Base-by-base conservation (phyloP, 2,797 vertebrate genomes). In the Meriones psammophilus region DNA sequence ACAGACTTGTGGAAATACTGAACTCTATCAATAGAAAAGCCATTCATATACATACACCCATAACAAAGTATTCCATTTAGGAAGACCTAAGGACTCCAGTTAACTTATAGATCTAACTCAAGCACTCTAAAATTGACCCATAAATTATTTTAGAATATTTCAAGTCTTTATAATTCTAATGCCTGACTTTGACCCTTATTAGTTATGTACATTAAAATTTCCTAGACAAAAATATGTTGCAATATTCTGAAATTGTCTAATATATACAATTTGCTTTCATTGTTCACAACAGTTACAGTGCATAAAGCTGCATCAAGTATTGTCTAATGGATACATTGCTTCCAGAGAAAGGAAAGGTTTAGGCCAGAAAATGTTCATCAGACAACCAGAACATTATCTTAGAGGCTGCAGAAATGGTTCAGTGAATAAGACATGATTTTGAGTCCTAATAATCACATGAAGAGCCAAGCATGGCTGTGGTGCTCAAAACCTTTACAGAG, bases 201-300 rank as follows among this genome's bases (percentile, higher is more conserved):
- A 9, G 24, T 92, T 56, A 66, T 15, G 28, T 4, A 17, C 13
- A 80, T 94, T 88, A 87, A 46, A 79, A 74, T 73, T 62, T 58
- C 58, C 33, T 36, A 9, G 46, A 78, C 74, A 91, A 76, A 4
- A 95, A 26, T 89, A 85, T 66, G 3, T 91, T 39, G n/a, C 94
- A 77, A 77, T 88, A 77, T 71, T 84, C 17, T 13, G 8, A 26
- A 66, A 22, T 96, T 68, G 3, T 66, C 81, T 3, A 28, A 54
- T 36, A n/a, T n/a, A 54, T 56, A 58, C 0, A 33, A 13, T 60
- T 77, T 8, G 54, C 74, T 78, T 62, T 77, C 42, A 46, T 50
- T 73, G 84, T 80, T 79, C 66, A 64, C 1, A 79, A 30, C 33
- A 68, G 4, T 74, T 93, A 92, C 6, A 0, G 56, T 80, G 24